These are phyloP conservation scores for Kryptopterus vitreolus DNA, from an alignment of 2,797 vertebrate species.

Conservation along the genomic window DNA sequence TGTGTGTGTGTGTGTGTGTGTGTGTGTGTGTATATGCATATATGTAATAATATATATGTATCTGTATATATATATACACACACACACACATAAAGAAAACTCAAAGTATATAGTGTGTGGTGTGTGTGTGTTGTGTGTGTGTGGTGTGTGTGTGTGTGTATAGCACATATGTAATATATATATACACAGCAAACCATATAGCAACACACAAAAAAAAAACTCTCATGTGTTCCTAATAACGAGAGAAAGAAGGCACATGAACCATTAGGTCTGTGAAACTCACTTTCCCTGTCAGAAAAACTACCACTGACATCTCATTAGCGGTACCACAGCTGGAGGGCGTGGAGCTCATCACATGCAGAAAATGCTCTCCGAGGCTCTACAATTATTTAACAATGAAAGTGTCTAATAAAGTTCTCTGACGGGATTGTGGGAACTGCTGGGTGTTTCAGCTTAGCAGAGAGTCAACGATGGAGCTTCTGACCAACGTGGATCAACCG, in stretches of 20 bases:
- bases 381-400: background rate
- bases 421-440: slow-evolving; percentile 9
- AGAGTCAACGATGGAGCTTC: background rate
- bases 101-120: too few relatives aligned
- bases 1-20: too few relatives aligned
- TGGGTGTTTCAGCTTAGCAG: background rate
- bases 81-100: too few relatives aligned
- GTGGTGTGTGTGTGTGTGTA: too few relatives aligned
- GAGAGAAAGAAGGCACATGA: slow-evolving; percentile 42
- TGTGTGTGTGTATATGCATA: too few relatives aligned
- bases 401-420: background rate
- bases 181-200: too few relatives aligned
- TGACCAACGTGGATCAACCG: background rate
- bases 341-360: slow-evolving; percentile 22
- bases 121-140: too few relatives aligned
- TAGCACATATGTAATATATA: too few relatives aligned
- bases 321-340: slow-evolving; percentile 51
- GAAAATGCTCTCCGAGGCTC: background rate
- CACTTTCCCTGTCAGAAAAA: slow-evolving; percentile 51
- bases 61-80: too few relatives aligned
- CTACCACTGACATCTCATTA: slow-evolving; percentile 57
- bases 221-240: too few relatives aligned
- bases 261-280: slow-evolving; percentile 54
- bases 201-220: background rate
- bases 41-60: too few relatives aligned